Evolutionary conservation across 2,888 invertebrate species (phyloP).

Genomic region (Oxytorus armatus): DNA sequence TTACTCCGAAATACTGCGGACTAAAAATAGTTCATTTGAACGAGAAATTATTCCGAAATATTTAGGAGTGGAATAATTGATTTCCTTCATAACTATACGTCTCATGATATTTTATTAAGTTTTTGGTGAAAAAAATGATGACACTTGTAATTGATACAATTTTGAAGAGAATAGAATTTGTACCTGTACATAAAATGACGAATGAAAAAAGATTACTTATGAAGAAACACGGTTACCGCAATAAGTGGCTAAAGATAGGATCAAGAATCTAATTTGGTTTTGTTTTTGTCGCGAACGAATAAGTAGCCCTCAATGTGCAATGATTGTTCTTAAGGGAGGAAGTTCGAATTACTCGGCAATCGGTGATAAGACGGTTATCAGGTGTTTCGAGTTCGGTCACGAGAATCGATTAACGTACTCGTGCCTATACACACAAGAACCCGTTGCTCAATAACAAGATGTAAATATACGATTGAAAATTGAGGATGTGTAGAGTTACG

Average conservation of each 20-base stretch:
- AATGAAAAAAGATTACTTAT: too few relatives aligned
- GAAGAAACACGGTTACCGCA: background rate
- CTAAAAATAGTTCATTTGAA: too few relatives aligned
- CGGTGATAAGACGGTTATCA: slow-evolving; percentile 58
- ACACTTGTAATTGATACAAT: too few relatives aligned
- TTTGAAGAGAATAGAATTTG: too few relatives aligned
- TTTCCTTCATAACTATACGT: too few relatives aligned
- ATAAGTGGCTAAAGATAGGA: background rate
- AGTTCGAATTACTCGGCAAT: slow-evolving; percentile 48
- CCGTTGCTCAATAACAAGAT: slow-evolving; percentile 26
- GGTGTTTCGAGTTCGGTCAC: slow-evolving; percentile 49
- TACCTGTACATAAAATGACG: too few relatives aligned
- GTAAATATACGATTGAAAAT: slow-evolving; percentile 19
- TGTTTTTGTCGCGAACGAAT: background rate
- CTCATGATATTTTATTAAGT: too few relatives aligned
- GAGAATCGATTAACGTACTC: slow-evolving; percentile 51
- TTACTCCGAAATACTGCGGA: background rate
- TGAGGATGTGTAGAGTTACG: background rate
- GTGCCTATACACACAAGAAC: slow-evolving; percentile 17
- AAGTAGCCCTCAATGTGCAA: slow-evolving; percentile 21
- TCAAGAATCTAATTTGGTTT: background rate
- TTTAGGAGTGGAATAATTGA: too few relatives aligned
- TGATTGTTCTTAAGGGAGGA: slow-evolving; percentile 14
- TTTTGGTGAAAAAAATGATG: too few relatives aligned
- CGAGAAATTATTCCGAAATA: too few relatives aligned